Percentiles rank a stretch among this genome's conserved stretches.
Conservation (phyloP, 2,797 vertebrate genomes). For the Myripristis murdjan region DNA sequence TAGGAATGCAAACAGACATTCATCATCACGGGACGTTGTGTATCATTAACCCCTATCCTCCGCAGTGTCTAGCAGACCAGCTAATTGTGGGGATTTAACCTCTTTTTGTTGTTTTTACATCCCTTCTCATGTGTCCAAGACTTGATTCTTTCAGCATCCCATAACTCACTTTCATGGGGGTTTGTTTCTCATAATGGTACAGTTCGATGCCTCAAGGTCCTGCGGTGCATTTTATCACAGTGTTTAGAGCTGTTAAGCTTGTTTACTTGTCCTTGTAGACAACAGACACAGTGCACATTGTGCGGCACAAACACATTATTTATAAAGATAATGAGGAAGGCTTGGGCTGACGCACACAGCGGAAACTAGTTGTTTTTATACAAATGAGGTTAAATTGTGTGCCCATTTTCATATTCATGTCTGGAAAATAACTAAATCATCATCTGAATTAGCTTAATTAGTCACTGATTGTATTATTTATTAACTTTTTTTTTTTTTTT, state of each 20-base stretch:
- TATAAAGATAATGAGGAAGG: not conserved
- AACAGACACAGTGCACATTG: not conserved
- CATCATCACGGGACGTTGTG: conserved; percentile 74
- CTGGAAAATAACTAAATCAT: conserved; percentile 18
- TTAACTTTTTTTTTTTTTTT: not conserved
- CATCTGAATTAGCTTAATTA: not conserved
- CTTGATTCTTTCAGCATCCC: conserved; percentile 77
- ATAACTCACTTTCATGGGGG: conserved; percentile 55
- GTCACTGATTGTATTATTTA: conserved; percentile 11
- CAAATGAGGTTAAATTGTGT: not conserved
- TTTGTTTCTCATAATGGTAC: conserved; percentile 9
- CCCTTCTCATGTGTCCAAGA: conserved; percentile 68
- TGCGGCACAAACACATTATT: not conserved
- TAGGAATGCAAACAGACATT: conserved; percentile 86
- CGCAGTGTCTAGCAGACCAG: conserved; percentile 47
- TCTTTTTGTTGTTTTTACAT: conserved; percentile 70
- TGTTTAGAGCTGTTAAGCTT: too few relatives aligned
- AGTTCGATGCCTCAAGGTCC: conserved; percentile 30
- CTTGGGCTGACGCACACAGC: not conserved
- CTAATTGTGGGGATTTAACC: conserved; percentile 59
- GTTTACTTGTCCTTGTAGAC: not conserved
- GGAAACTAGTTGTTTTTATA: not conserved
- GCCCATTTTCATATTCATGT: not conserved
- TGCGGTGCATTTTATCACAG: conserved; percentile 34
- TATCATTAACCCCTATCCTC: conserved; percentile 75